These are phyloP conservation scores for Dromas ardeola DNA, from an alignment of 2,113 vertebrate genomes.

Conservation along the genomic window DNA sequence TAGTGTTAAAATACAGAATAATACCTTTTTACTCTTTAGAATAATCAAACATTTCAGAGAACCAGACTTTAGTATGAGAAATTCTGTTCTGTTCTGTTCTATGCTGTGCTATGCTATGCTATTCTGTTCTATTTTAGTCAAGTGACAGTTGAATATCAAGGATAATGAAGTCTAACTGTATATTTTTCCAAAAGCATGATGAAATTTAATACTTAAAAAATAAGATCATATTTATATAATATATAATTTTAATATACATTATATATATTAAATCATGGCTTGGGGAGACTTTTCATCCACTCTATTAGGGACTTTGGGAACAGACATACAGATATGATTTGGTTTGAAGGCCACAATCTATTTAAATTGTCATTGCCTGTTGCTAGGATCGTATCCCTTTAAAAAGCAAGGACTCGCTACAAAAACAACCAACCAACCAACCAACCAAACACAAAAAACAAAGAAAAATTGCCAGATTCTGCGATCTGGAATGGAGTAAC, in stretches of 20 bases:
- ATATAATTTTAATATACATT: neutral
- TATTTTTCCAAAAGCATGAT: neutral
- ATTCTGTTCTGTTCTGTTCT: neutral
- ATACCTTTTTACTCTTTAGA: neutral
- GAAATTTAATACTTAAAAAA: neutral
- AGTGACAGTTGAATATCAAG: neutral
- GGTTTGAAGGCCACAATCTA: neutral
- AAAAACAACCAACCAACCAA: neutral
- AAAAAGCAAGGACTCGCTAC: neutral
- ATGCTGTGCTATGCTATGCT: neutral
- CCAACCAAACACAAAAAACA: neutral
- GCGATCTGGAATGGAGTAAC: neutral
- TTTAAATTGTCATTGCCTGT: neutral
- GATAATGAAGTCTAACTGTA: neutral
- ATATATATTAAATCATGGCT: neutral
- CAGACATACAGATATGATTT: neutral
- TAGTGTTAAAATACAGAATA: neutral
- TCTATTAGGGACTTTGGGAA: neutral
- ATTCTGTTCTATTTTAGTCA: neutral
- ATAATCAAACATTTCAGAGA: neutral
- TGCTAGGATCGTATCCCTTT: neutral
- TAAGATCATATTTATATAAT: neutral
- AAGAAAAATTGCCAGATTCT: neutral
- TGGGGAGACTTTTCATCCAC: neutral
- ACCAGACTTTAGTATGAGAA: neutral